phyloP scores from a whole-genome alignment of 2,797 vertebrate species.

The Emydoidea blandingii region DNA sequence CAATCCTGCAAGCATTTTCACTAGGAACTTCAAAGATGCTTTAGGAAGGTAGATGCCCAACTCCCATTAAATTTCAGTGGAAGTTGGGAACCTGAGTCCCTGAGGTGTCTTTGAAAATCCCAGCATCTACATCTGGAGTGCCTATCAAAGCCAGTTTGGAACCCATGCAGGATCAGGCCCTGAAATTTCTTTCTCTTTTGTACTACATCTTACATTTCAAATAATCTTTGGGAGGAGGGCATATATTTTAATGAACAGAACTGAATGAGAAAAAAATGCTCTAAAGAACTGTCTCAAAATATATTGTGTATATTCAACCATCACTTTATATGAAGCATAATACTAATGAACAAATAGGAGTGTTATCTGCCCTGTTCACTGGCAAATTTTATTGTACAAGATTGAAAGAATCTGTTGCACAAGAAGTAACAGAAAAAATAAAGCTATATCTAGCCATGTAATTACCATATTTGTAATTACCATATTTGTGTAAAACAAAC shows the following conservation, averaged over 20 bases:
- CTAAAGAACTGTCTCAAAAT: background rate
- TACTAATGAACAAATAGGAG: background rate
- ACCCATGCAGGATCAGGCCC: background rate
- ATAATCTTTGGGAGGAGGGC: background rate
- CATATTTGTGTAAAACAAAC: conserved; percentile 17
- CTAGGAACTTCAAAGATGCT: background rate
- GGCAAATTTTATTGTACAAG: background rate
- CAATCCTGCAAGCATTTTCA: background rate
- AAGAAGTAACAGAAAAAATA: background rate
- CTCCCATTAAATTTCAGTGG: background rate
- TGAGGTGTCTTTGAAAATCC: background rate
- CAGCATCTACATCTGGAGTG: background rate
- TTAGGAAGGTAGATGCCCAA: background rate
- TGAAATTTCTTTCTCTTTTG: background rate
- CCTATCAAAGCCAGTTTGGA: background rate
- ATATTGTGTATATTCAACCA: background rate
- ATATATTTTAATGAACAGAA: background rate
- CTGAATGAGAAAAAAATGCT: background rate
- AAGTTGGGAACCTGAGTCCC: background rate
- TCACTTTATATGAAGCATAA: background rate
- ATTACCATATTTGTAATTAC: conserved; percentile 7
- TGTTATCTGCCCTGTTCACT: background rate
- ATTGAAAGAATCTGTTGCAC: background rate
- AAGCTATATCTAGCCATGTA: background rate
- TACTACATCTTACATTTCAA: conserved; percentile 27